Evolutionary conservation across 2,888 invertebrate species (phyloP).

Genomic region (Steinernema scapterisci): DNA sequence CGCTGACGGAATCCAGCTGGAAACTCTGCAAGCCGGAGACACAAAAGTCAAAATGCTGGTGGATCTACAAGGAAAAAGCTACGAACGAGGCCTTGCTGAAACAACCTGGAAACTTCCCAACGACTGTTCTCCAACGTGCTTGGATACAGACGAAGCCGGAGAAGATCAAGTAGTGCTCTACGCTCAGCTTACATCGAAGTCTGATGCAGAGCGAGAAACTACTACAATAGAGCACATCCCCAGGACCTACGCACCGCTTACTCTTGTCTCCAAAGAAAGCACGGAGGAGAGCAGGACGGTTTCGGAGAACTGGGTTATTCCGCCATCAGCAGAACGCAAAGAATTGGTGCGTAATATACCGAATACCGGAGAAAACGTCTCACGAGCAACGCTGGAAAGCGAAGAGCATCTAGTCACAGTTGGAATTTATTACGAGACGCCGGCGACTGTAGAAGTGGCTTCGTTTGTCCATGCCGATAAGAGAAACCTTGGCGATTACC

Average conservation of each 20-base stretch:
- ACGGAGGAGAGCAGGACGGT: constrained; percentile 42
- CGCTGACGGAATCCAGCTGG: constrained; percentile 37
- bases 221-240: constrained; percentile 40
- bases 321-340: constrained; percentile 31
- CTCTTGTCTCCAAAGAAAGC: constrained; percentile 42
- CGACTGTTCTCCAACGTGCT: constrained; percentile 37
- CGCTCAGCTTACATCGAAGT: constrained; percentile 45
- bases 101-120: constrained; percentile 42
- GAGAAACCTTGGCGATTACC: constrained; percentile 49
- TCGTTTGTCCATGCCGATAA: constrained; percentile 42
- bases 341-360: constrained; percentile 38
- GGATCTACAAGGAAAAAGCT: constrained; percentile 52
- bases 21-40: constrained; percentile 50
- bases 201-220: constrained; percentile 46
- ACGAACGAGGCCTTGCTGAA: constrained; percentile 39
- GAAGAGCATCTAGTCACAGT: constrained; percentile 37
- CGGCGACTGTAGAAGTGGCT: constrained; percentile 35
- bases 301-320: constrained; percentile 40
- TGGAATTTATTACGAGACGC: constrained; percentile 51
- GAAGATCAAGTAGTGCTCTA: constrained; percentile 48
- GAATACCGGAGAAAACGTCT: background rate
- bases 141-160: constrained; percentile 54
- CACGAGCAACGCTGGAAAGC: background rate
- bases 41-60: constrained; percentile 53
- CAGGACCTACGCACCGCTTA: constrained; percentile 38